These are phyloP conservation scores for Lumbricus terrestris DNA, from an alignment of 2,888 invertebrate genomes.

Conservation along the genomic window DNA sequence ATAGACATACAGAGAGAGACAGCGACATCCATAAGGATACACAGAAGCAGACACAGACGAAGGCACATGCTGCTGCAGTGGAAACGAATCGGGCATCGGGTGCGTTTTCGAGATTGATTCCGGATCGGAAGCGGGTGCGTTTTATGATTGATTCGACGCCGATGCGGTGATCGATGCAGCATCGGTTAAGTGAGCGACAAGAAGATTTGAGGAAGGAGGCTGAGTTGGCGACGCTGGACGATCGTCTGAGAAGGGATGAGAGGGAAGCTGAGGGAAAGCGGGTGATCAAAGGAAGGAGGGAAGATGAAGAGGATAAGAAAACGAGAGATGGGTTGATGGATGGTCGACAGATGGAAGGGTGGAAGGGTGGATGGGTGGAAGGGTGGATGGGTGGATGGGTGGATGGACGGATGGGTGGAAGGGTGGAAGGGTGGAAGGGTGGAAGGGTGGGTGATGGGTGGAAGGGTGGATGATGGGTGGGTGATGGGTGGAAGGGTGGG, in stretches of 20 bases:
- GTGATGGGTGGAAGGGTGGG: too few species aligned
- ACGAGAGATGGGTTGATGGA: neutral
- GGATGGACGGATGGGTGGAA: neutral
- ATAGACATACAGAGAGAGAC: conserved; percentile 4
- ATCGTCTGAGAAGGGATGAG: neutral
- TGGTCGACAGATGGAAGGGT: neutral
- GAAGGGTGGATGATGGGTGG: neutral
- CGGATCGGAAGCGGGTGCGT: neutral
- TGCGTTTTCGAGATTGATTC: conserved; percentile 6
- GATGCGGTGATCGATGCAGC: neutral
- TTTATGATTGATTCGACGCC: neutral
- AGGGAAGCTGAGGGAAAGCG: too few species aligned
- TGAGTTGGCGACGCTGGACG: too few species aligned
- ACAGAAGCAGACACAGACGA: neutral
- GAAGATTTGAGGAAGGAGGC: neutral
- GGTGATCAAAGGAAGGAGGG: neutral
- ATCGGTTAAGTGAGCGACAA: neutral
- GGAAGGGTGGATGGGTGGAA: too few species aligned
- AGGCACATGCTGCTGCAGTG: neutral
- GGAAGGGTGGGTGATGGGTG: neutral
- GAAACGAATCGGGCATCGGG: neutral
- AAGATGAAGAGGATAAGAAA: neutral
- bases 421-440: neutral
- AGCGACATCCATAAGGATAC: neutral
- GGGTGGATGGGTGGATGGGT: neutral